phyloP scores from a whole-genome alignment of 1,140 invertebrate species.

The Lerema accius region DNA sequence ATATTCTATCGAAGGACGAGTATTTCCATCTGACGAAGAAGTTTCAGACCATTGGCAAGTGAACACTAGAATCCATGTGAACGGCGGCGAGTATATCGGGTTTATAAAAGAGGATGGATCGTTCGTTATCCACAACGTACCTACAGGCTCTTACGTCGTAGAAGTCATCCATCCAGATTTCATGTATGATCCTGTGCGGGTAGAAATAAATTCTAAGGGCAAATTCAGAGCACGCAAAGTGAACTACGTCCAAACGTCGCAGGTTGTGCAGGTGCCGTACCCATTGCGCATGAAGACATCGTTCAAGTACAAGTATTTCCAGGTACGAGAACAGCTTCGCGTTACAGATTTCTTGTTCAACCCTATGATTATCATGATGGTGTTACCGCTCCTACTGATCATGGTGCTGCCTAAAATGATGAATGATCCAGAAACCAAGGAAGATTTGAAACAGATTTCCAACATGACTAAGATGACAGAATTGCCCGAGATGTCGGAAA shows the following conservation, averaged over 20 bases:
- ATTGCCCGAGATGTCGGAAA: conserved; percentile 95
- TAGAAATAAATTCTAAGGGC: conserved; percentile 98
- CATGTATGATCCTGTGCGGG: conserved; percentile 94
- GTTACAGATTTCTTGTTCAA: conserved; percentile 96
- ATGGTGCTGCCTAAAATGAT: conserved; percentile 98
- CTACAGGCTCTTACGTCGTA: conserved; percentile 97
- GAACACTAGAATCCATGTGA: conserved; percentile 91
- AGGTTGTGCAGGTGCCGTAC: conserved; percentile 94
- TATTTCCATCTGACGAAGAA: conserved; percentile 87
- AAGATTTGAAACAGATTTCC: conserved; percentile 96
- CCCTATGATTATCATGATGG: conserved; percentile 99
- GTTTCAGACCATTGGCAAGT: conserved; percentile 88
- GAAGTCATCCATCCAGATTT: conserved; percentile 96
- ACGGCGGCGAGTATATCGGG: conserved; percentile 93
- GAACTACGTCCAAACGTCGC: conserved; percentile 96
- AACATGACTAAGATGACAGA: conserved; percentile 90
- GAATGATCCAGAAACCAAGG: conserved; percentile 97
- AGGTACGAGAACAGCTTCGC: conserved; percentile 96
- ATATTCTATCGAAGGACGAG: conserved; percentile 91
- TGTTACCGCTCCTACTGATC: conserved; percentile 94
- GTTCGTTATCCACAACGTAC: conserved; percentile 94
- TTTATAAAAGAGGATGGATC: conserved; percentile 96
- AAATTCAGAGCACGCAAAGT: conserved; percentile 97
- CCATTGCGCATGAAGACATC: conserved; percentile 94
- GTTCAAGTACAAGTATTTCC: conserved; percentile 95